Conservation (phyloP, 2,797 vertebrate species). For the Ceryle rudis region DNA sequence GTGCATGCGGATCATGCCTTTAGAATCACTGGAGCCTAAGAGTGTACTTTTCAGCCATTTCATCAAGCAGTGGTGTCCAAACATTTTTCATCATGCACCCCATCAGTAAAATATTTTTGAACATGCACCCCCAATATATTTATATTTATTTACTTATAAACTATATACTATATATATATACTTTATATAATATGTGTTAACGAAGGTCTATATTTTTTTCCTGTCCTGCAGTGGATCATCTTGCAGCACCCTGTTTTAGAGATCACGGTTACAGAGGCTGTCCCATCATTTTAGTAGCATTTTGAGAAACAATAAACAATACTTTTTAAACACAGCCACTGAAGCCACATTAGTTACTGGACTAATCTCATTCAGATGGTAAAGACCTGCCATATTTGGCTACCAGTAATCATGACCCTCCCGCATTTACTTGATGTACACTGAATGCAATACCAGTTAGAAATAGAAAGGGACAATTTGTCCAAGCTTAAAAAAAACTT, state of each 20-base stretch:
- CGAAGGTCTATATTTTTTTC: background rate
- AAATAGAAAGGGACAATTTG: conserved; percentile 43
- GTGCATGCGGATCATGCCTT: background rate
- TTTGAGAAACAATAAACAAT: background rate
- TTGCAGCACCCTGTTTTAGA: background rate
- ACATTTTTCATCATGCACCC: background rate
- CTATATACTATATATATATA: no score
- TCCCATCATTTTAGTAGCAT: background rate
- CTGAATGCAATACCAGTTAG: background rate
- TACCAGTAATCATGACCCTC: background rate
- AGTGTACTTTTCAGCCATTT: background rate
- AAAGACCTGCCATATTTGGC: background rate
- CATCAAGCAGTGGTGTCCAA: background rate
- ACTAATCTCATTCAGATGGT: background rate
- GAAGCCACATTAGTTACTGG: background rate
- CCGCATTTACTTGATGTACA: background rate
- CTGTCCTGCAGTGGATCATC: background rate
- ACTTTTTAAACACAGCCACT: background rate
- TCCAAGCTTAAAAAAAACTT: conserved; percentile 15
- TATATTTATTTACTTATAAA: background rate
- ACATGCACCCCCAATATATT: no score
- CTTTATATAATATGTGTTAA: no score
- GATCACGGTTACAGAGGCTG: background rate
- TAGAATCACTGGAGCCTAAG: background rate
- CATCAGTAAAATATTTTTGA: background rate